These are phyloP conservation scores for Blera fallax DNA, from an alignment of 2,888 invertebrate species.

Conservation along the genomic window DNA sequence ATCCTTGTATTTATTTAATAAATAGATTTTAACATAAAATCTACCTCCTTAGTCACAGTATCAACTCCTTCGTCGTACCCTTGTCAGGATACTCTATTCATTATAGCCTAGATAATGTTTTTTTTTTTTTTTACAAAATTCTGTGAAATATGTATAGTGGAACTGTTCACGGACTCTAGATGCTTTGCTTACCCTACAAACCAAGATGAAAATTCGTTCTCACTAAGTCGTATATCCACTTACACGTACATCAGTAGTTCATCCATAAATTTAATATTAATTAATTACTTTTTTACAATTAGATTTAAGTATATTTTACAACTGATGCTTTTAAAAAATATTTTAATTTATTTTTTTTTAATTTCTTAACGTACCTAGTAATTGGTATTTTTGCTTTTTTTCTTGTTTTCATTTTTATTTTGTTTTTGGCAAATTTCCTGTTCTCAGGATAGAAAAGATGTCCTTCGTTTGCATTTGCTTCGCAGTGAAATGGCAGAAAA, in stretches of 20 bases:
- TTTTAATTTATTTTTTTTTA: slow-evolving; percentile 4
- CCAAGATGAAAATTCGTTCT: slow-evolving; percentile 39
- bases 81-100: slow-evolving; percentile 18
- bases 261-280: slow-evolving; percentile 23
- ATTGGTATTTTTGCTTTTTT: slow-evolving; percentile 34
- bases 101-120: slow-evolving; percentile 8
- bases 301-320: slow-evolving; percentile 52
- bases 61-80: slow-evolving; percentile 40
- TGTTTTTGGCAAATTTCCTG: slow-evolving; percentile 56
- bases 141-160: slow-evolving; percentile 27
- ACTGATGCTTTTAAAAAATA: slow-evolving; percentile 44
- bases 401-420: not conserved
- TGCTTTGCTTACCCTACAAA: slow-evolving; percentile 22
- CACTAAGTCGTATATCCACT: slow-evolving; percentile 15
- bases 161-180: slow-evolving; percentile 8
- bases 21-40: slow-evolving; percentile 73
- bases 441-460: slow-evolving; percentile 26
- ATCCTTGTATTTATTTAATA: slow-evolving; percentile 2
- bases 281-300: slow-evolving; percentile 48
- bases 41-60: slow-evolving; percentile 61
- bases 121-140: slow-evolving; percentile 56
- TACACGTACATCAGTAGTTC: slow-evolving; percentile 19
- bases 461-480: slow-evolving; percentile 27
- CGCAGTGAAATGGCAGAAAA: slow-evolving; percentile 18
- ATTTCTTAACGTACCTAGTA: slow-evolving; percentile 30